A percentile compares a stretch with the other conserved stretches of the same genome.
Conservation (phyloP, 2,888 invertebrate genomes). For the Perizoma flavofasciatum region DNA sequence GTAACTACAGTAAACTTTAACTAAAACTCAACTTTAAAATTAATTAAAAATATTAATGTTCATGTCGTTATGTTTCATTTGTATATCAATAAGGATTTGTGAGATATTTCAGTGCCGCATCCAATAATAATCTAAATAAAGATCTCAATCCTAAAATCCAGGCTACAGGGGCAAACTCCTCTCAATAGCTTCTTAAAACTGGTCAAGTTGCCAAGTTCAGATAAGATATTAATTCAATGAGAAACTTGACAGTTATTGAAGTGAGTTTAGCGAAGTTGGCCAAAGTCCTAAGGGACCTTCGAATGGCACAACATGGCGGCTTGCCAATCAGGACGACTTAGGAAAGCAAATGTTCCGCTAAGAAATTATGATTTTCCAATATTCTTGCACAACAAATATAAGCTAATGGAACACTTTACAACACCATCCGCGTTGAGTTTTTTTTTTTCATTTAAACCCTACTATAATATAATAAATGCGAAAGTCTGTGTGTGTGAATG, state of each 20-base stretch:
- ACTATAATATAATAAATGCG: too few species aligned
- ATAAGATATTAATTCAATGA: slow-evolving; percentile 29
- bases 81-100: too few species aligned
- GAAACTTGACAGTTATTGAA: slow-evolving; percentile 27
- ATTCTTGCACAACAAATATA: slow-evolving; percentile 2
- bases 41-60: too few species aligned
- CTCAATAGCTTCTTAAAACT: slow-evolving; percentile 13
- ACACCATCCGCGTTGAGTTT: too few species aligned
- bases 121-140: not conserved
- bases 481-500: too few species aligned
- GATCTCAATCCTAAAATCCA: slow-evolving; percentile 7
- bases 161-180: slow-evolving; percentile 12
- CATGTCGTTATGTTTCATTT: too few species aligned
- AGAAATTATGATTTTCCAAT: slow-evolving; percentile 16
- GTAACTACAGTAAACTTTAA: too few species aligned
- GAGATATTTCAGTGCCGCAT: too few species aligned
- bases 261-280: slow-evolving; percentile 34
- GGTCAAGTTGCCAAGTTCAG: slow-evolving; percentile 26
- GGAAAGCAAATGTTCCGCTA: slow-evolving; percentile 6
- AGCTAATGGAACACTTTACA: too few species aligned
- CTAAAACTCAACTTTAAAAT: too few species aligned
- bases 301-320: slow-evolving; percentile 32
- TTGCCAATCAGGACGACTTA: slow-evolving; percentile 33
- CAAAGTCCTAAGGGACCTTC: slow-evolving; percentile 35
- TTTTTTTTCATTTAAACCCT: too few species aligned